Evolutionary conservation across 2,797 vertebrate genomes (phyloP), one percentile per base, ranked within the genome.

Genomic region (Bradypus variegatus): DNA sequence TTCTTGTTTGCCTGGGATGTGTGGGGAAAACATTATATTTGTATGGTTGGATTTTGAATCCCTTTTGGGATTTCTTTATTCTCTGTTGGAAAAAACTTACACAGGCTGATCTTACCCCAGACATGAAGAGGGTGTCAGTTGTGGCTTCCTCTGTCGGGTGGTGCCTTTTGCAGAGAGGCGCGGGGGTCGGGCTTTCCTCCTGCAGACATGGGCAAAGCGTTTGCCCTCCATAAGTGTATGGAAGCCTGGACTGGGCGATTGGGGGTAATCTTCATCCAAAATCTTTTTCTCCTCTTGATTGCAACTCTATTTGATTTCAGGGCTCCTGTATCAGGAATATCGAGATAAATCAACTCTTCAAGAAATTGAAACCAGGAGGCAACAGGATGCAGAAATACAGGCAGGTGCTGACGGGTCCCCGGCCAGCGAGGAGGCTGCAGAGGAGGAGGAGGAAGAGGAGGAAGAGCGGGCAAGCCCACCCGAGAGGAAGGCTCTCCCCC

Each of bases 241-340:
- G 36, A 36, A 13, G 70, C 21, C 23, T 38, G 3, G 48, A 41
- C 25, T 1, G 11, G 1, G 62, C 1, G n/a, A 29, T 55, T 38
- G 0, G 0, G 6, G 62, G 21, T 33, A 45, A 14, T 11, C 14
- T 4, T 18, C 15, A 0, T 27, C 69, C 38, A n/a, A 91, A 69
- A 36, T 67, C 13, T 11, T 45, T 62, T 67, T 29, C 2, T 69
- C 0, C 93, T 92, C 69, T 89, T 23, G 60, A 86, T 38, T 60
- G 69, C 62, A 31, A 93, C 62, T 79, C 62, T 93, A 25, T 84
- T 50, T 33, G 95, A 41, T 96, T 96, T 48, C 95, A 99, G 99
- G 97, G 31, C 98, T 99, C 96, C 97, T 99, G 85, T 99, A 99
- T 96, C 99, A 99, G 97, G 99, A 99, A 96, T 99, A 99, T 94